Conservation (phyloP, 2,113 vertebrate genomes). For the Mormyrus iriodes region DNA sequence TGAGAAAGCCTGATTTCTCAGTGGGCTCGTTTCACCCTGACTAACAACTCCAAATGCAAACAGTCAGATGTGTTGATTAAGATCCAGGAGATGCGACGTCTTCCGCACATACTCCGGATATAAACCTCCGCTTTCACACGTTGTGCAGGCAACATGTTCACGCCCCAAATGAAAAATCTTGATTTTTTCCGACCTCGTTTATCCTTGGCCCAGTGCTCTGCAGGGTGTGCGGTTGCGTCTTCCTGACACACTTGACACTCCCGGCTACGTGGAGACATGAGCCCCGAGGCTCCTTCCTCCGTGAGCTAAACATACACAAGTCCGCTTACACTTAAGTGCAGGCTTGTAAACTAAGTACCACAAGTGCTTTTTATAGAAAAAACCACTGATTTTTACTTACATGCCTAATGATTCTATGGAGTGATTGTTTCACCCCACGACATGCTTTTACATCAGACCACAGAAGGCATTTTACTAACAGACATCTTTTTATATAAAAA, state of each 20-base stretch:
- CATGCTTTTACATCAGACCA: not conserved
- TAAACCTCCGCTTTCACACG: slow-evolving; percentile 17
- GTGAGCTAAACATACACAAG: not conserved
- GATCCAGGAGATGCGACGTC: slow-evolving; percentile 9
- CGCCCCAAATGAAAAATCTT: slow-evolving; percentile 34
- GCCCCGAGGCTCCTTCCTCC: not conserved
- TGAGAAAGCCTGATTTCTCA: not conserved
- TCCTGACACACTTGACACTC: not conserved
- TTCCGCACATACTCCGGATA: slow-evolving; percentile 13
- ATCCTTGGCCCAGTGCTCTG: not conserved
- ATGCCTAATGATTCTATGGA: not conserved
- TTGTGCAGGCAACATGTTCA: slow-evolving; percentile 32
- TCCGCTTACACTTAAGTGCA: not conserved
- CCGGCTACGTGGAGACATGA: not conserved
- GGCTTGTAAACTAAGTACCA: not conserved
- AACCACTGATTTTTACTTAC: not conserved
- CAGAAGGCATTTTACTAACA: not conserved
- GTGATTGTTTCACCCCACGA: not conserved
- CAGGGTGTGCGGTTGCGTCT: not conserved
- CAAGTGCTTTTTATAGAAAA: not conserved
- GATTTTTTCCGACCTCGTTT: not conserved
- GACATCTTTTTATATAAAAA: not conserved
- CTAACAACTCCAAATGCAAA: slow-evolving; percentile 8
- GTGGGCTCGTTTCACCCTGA: not conserved
- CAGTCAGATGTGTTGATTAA: slow-evolving; percentile 10